A percentile compares a stretch with the other conserved stretches of the same genome.
Conservation (phyloP, 2,113 vertebrate species). For the Rhea americana region DNA sequence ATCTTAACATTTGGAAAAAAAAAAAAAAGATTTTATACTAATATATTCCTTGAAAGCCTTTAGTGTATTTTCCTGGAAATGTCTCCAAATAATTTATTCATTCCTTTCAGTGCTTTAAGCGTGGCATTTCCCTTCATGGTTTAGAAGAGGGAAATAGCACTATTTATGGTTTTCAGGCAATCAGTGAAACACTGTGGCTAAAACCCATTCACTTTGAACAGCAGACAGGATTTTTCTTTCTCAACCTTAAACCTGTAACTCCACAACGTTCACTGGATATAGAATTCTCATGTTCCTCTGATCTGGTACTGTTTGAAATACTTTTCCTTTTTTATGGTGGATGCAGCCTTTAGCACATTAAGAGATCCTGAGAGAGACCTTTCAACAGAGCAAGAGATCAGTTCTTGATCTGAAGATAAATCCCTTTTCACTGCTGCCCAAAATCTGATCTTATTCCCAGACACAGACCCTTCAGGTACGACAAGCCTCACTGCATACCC, state of each 20-base stretch:
- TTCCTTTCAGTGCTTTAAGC: background rate
- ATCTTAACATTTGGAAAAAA: background rate
- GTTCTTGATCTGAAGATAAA: background rate
- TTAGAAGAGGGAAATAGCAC: background rate
- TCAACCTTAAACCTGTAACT: background rate
- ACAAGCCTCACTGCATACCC: background rate
- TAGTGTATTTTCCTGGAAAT: background rate
- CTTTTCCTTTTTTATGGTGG: background rate
- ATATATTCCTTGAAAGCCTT: background rate
- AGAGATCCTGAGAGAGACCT: background rate
- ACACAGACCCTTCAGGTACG: background rate
- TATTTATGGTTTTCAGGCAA: background rate
- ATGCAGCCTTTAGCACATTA: background rate
- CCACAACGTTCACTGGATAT: background rate
- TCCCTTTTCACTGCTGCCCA: background rate
- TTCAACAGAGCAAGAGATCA: background rate
- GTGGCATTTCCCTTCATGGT: background rate
- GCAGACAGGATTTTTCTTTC: background rate
- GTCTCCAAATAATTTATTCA: background rate
- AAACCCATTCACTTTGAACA: background rate
- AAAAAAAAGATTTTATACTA: background rate
- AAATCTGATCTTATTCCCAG: background rate
- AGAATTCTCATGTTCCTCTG: background rate
- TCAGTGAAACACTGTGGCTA: background rate
- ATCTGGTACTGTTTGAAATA: background rate